A percentile compares a stretch with the other conserved stretches of the same genome.
Evolutionary conservation across 92 coral and sea anemone genomes (phyloP).

Genomic region (Meandrina meandrites): DNA sequence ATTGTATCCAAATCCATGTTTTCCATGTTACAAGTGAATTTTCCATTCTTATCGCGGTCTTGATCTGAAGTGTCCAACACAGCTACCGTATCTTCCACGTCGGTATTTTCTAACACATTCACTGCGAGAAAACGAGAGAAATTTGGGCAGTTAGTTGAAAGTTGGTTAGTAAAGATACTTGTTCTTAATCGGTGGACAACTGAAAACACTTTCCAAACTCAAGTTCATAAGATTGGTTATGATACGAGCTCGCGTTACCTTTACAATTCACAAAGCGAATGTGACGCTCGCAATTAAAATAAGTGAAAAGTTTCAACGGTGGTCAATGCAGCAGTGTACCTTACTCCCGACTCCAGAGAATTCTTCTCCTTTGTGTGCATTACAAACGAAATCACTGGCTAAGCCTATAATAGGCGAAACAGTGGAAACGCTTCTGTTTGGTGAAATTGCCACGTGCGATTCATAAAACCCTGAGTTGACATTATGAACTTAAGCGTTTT

Average conservation of each 20-base stretch:
- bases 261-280: not conserved
- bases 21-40: conserved; percentile 79
- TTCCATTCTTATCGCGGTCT: conserved; percentile 80
- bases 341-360: not conserved
- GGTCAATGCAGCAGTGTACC: too few species aligned
- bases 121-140: conserved; percentile 46
- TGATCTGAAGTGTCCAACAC: conserved; percentile 75
- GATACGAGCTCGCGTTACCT: not conserved
- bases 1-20: conserved; percentile 83
- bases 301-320: not conserved
- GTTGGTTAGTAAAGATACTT: not conserved
- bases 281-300: too few species aligned
- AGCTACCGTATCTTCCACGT: conserved; percentile 65
- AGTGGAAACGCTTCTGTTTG: not conserved
- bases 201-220: not conserved
- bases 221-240: not conserved
- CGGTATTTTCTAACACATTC: conserved; percentile 66
- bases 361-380: too few species aligned
- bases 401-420: too few species aligned
- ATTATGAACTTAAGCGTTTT: not conserved
- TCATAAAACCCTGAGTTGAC: not conserved
- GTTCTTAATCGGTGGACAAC: not conserved
- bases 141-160: not conserved
- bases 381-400: too few species aligned
- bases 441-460: not conserved